Percentiles rank a stretch among this genome's conserved stretches.
phyloP scores from a whole-genome alignment of 2,888 invertebrate genomes.

The Drosophila prostipennis region DNA sequence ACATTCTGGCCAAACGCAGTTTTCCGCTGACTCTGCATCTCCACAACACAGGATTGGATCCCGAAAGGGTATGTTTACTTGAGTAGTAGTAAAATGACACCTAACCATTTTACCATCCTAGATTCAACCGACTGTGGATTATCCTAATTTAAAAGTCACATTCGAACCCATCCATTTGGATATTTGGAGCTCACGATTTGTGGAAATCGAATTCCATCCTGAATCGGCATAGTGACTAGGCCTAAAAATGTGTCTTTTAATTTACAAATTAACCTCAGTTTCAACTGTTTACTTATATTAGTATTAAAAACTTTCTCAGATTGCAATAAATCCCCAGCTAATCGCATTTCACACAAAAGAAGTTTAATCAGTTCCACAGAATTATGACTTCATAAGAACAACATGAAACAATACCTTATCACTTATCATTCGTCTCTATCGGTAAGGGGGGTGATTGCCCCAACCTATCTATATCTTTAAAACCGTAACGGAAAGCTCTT shows the following conservation, averaged over 20 bases:
- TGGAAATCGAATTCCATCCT: constrained; percentile 44
- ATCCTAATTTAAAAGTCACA: constrained; percentile 38
- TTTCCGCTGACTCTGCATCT: constrained; percentile 38
- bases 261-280: neutral
- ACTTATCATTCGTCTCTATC: neutral
- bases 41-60: constrained; percentile 8
- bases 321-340: no score
- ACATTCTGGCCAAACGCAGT: neutral
- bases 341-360: neutral
- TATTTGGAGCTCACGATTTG: constrained; percentile 29
- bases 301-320: no score
- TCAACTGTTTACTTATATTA: no score
- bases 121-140: constrained; percentile 11
- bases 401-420: neutral
- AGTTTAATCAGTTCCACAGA: neutral
- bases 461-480: neutral
- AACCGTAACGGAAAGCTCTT: neutral
- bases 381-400: no score
- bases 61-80: constrained; percentile 11
- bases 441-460: neutral
- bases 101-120: neutral
- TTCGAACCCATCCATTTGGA: constrained; percentile 34
- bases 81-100: neutral
- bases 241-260: no score
- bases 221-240: neutral